A percentile compares a stretch with the other conserved stretches of the same genome.
Evolutionary conservation across 2,113 vertebrate species (phyloP).

Genomic region (Laticauda laticaudata): DNA sequence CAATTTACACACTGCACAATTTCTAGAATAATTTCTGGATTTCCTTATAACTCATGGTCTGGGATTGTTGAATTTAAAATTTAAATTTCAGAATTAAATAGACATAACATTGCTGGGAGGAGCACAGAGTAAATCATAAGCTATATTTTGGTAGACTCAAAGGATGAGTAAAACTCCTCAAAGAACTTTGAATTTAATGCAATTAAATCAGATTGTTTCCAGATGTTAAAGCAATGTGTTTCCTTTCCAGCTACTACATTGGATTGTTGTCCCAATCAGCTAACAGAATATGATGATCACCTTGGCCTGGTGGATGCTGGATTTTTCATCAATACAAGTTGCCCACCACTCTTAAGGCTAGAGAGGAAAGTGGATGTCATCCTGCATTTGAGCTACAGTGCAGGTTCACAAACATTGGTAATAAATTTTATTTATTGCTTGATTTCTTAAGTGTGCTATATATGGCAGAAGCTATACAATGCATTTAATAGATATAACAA

Average conservation of each 20-base stretch:
- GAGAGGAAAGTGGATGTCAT: slow-evolving; percentile 75
- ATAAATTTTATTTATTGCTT: slow-evolving; percentile 29
- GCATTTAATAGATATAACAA: not conserved
- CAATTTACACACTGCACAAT: not conserved
- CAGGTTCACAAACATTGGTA: slow-evolving; percentile 71
- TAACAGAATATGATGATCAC: slow-evolving; percentile 64
- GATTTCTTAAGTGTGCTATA: not conserved
- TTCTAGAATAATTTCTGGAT: not conserved
- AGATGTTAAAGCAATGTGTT: slow-evolving; percentile 1
- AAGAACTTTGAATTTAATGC: not conserved
- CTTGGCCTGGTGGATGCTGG: slow-evolving; percentile 75
- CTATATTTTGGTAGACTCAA: not conserved
- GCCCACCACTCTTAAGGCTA: slow-evolving; percentile 66
- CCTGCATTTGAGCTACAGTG: slow-evolving; percentile 75
- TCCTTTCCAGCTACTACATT: slow-evolving; percentile 70
- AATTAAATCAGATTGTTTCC: not conserved
- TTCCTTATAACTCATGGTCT: not conserved
- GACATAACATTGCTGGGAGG: not conserved
- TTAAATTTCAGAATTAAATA: not conserved
- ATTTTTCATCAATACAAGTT: slow-evolving; percentile 77
- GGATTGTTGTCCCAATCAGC: slow-evolving; percentile 63
- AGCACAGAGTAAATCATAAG: not conserved
- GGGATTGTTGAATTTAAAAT: not conserved
- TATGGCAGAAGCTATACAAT: not conserved
- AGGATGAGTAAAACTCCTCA: too few relatives aligned